Conservation (phyloP, 2,113 vertebrate species). For the Thunnus maccoyii region DNA sequence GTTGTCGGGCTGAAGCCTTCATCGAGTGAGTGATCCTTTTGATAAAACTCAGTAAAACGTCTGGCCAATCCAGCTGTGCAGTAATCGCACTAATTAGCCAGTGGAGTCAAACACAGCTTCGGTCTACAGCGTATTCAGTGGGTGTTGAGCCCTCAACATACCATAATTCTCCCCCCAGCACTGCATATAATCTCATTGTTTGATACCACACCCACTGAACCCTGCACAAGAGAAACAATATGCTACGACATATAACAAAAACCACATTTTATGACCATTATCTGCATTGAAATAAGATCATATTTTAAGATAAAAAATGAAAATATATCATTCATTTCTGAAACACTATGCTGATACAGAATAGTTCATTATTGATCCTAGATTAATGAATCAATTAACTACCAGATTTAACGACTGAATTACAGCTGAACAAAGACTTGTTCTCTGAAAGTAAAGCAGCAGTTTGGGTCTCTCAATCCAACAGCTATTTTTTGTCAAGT, state of each 20-base stretch:
- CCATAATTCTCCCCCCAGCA: slow-evolving; percentile 60
- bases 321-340: neutral
- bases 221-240: slow-evolving; percentile 38
- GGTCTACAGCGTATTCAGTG: slow-evolving; percentile 59
- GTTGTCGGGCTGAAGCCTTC: slow-evolving; percentile 90
- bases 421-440: slow-evolving; percentile 39
- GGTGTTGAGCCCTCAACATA: slow-evolving; percentile 71
- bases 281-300: neutral
- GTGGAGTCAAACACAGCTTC: slow-evolving; percentile 85
- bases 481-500: slow-evolving; percentile 30
- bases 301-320: neutral
- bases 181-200: slow-evolving; percentile 76
- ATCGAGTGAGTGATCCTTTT: slow-evolving; percentile 92
- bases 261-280: neutral
- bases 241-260: neutral
- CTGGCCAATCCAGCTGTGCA: slow-evolving; percentile 93
- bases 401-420: slow-evolving; percentile 21
- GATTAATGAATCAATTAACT: slow-evolving; percentile 29
- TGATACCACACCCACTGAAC: slow-evolving; percentile 61
- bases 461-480: slow-evolving; percentile 24
- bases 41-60: slow-evolving; percentile 91
- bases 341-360: neutral
- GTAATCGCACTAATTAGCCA: slow-evolving; percentile 99
- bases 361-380: slow-evolving; percentile 15
- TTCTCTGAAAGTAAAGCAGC: slow-evolving; percentile 27